A percentile compares a stretch with the other conserved stretches of the same genome.
These are phyloP conservation scores for Tanytarsus gracilentus DNA, from an alignment of 2,888 invertebrate genomes.

Conservation along the genomic window DNA sequence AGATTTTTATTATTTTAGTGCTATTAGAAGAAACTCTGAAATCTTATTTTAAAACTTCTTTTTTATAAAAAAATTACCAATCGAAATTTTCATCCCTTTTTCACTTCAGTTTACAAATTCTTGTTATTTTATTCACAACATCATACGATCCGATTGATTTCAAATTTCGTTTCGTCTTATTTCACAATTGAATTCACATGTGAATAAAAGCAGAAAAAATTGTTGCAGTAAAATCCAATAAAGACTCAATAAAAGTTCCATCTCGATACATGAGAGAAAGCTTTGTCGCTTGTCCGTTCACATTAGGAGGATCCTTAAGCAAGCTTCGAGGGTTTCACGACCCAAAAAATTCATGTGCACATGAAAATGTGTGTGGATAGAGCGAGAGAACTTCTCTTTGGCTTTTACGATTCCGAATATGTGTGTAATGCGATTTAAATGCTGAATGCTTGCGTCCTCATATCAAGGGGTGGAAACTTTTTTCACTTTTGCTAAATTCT, in stretches of 20 bases:
- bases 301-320: background rate
- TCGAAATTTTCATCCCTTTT: no score
- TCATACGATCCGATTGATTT: no score
- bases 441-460: background rate
- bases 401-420: background rate
- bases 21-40: no score
- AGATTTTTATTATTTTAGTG: no score
- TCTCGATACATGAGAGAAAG: background rate
- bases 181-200: background rate
- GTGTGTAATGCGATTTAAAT: constrained; percentile 14
- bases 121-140: no score
- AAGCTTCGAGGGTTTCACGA: background rate
- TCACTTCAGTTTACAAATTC: no score
- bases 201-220: background rate
- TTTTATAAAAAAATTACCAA: no score
- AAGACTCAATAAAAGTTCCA: constrained; percentile 13
- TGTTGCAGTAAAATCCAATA: constrained; percentile 8
- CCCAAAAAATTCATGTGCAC: background rate
- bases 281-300: background rate
- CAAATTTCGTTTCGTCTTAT: no score
- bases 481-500: background rate
- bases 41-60: no score
- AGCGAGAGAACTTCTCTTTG: background rate
- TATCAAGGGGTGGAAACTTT: background rate
- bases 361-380: background rate